A percentile compares a stretch with the other conserved stretches of the same genome.
Evolutionary conservation across 2,113 vertebrate species (phyloP).

Genomic region (Glaucidium brasilianum): DNA sequence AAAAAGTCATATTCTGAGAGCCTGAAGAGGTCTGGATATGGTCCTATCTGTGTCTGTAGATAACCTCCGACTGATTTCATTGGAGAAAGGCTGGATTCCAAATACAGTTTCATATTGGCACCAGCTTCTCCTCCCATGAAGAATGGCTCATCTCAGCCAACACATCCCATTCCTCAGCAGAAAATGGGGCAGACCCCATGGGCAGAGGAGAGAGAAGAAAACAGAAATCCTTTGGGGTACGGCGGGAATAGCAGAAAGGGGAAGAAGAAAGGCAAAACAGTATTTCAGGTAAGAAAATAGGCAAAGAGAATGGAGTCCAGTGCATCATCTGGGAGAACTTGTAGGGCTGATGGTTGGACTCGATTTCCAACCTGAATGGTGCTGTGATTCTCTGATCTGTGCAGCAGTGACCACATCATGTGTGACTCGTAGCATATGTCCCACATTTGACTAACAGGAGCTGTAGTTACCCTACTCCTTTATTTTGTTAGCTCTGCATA

Average conservation of each 20-base stretch:
- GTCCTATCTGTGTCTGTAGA: neutral
- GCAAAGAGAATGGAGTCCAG: neutral
- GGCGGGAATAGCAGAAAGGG: neutral
- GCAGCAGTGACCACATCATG: accelerated
- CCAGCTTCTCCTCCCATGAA: neutral
- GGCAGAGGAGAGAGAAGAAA: neutral
- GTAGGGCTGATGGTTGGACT: no score
- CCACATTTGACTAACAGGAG: neutral
- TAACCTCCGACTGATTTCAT: neutral
- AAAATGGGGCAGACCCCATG: neutral
- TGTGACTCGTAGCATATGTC: neutral
- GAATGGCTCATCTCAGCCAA: neutral
- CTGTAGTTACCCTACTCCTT: neutral
- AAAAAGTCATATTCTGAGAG: neutral
- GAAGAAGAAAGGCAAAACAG: neutral
- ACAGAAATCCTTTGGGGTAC: neutral
- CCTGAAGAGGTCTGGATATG: neutral
- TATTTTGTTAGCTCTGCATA: neutral
- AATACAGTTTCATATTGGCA: neutral
- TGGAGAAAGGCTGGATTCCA: neutral
- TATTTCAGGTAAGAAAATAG: neutral
- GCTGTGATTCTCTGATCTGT: neutral
- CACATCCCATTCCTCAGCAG: neutral
- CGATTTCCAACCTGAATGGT: no score
- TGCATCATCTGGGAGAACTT: neutral